phyloP scores from a whole-genome alignment of 2,888 invertebrate species.

The Caenorhabditis drosophilae region DNA sequence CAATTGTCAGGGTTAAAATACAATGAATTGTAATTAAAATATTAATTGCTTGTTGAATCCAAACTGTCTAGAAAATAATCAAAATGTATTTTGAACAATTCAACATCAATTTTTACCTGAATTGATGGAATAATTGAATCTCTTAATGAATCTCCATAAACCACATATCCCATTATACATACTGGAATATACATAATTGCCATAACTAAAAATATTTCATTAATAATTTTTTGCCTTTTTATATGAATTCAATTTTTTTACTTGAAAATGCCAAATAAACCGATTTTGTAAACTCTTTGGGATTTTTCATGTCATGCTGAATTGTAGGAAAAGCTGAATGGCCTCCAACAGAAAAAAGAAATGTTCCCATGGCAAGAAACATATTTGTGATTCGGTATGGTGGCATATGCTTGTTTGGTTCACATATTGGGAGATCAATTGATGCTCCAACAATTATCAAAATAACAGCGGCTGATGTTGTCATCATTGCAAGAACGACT shows the following conservation, averaged over 20 bases:
- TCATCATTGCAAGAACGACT: conserved; percentile 65
- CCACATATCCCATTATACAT: conserved; percentile 57
- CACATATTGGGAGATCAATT: conserved; percentile 55
- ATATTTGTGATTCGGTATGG: conserved; percentile 51
- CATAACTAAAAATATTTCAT: conserved; percentile 52
- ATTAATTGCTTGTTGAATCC: conserved; percentile 62
- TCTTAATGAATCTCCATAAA: conserved; percentile 58
- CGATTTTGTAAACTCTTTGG: conserved; percentile 61
- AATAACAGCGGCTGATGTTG: conserved; percentile 63
- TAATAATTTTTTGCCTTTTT: not conserved
- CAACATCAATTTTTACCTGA: conserved; percentile 16
- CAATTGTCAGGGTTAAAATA: conserved; percentile 63
- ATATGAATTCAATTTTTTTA: conserved; percentile 16
- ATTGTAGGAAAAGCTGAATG: conserved; percentile 64
- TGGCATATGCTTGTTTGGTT: conserved; percentile 45
- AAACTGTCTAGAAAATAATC: no score
- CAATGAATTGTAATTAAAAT: conserved; percentile 66
- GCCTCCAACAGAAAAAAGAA: conserved; percentile 66
- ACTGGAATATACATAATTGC: conserved; percentile 62
- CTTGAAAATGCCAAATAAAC: conserved; percentile 58
- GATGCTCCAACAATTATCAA: conserved; percentile 59
- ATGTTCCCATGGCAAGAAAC: conserved; percentile 66
- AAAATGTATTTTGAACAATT: conserved; percentile 15
- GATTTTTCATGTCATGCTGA: conserved; percentile 66
- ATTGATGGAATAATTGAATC: conserved; percentile 62